phyloP scores from a whole-genome alignment of 2,888 invertebrate species.

The Eristalinus sepulchralis region DNA sequence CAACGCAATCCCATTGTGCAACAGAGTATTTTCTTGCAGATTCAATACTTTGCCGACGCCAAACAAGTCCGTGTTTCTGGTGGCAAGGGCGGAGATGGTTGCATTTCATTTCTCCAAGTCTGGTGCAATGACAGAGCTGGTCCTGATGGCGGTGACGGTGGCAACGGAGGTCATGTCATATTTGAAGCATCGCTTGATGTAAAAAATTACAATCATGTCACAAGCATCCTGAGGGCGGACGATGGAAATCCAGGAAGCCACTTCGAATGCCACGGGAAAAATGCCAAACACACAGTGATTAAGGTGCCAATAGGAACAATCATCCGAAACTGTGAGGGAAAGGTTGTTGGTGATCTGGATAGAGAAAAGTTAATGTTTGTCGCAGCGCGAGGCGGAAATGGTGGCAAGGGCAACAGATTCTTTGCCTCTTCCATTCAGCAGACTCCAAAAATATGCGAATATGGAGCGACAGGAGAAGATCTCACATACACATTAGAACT shows the following conservation, averaged over 20 bases:
- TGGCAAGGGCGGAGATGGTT: conserved; percentile 97
- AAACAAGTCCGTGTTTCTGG: conserved; percentile 86
- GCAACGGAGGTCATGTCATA: conserved; percentile 96
- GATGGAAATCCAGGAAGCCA: conserved; percentile 88
- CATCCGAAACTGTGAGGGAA: conserved; percentile 83
- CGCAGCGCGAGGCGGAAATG: conserved; percentile 96
- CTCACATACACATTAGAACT: conserved; percentile 89
- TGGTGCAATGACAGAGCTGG: conserved; percentile 94
- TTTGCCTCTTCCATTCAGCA: conserved; percentile 90
- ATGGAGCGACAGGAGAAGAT: conserved; percentile 90
- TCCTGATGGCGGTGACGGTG: conserved; percentile 97
- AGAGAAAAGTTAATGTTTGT: conserved; percentile 90
- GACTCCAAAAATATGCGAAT: conserved; percentile 92
- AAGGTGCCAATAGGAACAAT: conserved; percentile 93
- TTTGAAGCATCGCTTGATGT: conserved; percentile 87
- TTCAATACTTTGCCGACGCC: conserved; percentile 87
- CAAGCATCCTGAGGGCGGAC: conserved; percentile 84
- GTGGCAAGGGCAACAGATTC: conserved; percentile 97
- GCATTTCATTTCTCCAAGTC: conserved; percentile 91
- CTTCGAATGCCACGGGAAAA: conserved; percentile 92
- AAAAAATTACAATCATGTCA: conserved; percentile 87
- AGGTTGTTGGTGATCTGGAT: conserved; percentile 86
- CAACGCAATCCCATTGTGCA: not conserved
- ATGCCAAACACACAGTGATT: conserved; percentile 86
- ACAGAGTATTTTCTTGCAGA: conserved; percentile 75